These are phyloP conservation scores for Dipodomys spectabilis DNA, from an alignment of 2,113 vertebrate species.

Conservation along the genomic window DNA sequence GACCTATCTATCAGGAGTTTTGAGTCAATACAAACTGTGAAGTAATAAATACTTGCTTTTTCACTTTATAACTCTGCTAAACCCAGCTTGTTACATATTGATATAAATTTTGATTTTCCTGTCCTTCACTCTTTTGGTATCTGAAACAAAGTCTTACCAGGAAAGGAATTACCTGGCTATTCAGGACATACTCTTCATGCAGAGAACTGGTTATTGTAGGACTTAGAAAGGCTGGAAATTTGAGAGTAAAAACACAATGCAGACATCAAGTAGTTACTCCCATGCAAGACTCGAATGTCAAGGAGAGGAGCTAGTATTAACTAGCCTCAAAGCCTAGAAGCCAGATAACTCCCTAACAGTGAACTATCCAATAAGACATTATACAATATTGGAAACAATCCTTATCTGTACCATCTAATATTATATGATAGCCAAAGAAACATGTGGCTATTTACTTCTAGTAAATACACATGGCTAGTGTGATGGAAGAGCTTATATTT, in stretches of 20 bases:
- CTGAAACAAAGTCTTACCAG: neutral
- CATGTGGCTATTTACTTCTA: neutral
- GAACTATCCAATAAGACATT: neutral
- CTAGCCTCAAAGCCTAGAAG: neutral
- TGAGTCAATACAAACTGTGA: neutral
- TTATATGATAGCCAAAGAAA: neutral
- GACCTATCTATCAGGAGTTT: neutral
- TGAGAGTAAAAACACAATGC: neutral
- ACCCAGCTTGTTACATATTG: neutral
- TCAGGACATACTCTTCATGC: neutral
- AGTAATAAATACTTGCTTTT: constrained; percentile 5
- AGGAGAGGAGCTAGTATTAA: neutral
- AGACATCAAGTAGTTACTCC: neutral
- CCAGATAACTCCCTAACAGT: neutral
- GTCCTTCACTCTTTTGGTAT: neutral
- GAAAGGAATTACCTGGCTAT: neutral
- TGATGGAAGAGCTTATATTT: neutral
- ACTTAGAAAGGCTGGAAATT: neutral
- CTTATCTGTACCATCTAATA: neutral
- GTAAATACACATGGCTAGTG: neutral
- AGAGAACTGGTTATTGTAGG: neutral
- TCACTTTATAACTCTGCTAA: neutral
- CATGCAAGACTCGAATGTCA: neutral
- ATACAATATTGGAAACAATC: neutral
- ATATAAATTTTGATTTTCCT: neutral